Evolutionary conservation across 2,113 vertebrate genomes (phyloP).

Genomic region (Ptilorrhoa leucosticta): DNA sequence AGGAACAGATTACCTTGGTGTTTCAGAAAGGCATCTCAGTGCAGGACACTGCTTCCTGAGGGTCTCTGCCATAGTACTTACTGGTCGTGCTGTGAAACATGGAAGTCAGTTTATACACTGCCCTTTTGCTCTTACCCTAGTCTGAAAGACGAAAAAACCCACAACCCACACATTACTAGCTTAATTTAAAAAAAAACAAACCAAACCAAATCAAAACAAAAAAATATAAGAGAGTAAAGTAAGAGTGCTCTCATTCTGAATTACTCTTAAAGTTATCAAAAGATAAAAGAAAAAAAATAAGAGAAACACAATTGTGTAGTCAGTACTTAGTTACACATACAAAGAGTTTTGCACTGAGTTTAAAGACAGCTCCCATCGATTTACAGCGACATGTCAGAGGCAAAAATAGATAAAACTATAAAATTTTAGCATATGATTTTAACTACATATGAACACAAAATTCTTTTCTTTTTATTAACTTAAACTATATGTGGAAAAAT

Average conservation of each 20-base stretch:
- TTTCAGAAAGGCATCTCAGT: neutral
- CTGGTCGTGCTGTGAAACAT: conserved; percentile 28
- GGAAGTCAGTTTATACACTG: neutral
- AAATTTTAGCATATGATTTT: neutral
- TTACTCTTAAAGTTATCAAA: neutral
- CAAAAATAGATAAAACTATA: neutral
- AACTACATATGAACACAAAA: neutral
- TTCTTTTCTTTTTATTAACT: neutral
- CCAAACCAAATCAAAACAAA: neutral
- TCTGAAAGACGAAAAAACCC: neutral
- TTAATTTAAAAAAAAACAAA: neutral
- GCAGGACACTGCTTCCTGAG: neutral
- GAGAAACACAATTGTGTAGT: neutral
- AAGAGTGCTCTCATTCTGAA: neutral
- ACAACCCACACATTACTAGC: neutral
- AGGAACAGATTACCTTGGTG: conserved; percentile 34
- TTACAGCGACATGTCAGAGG: neutral
- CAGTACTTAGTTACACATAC: neutral
- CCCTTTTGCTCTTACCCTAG: neutral
- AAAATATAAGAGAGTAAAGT: neutral
- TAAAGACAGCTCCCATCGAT: neutral
- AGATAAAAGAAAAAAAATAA: neutral
- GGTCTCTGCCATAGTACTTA: neutral
- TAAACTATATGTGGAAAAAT: neutral
- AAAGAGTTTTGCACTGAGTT: neutral